These are phyloP conservation scores for Myiozetetes cayanensis DNA, from an alignment of 2,113 vertebrate genomes.

Conservation along the genomic window DNA sequence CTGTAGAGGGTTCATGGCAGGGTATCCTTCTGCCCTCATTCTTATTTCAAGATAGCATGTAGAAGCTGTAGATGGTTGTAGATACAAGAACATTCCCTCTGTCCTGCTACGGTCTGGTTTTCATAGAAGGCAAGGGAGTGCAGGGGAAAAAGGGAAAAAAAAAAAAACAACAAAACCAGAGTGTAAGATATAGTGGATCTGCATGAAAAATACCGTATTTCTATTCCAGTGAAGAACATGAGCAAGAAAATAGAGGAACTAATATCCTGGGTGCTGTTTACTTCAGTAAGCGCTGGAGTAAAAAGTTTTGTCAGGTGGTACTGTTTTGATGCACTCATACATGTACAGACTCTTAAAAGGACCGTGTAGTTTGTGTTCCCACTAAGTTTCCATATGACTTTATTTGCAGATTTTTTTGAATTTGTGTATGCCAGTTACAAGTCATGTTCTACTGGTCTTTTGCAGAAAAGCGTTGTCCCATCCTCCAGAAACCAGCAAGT, in stretches of 20 bases:
- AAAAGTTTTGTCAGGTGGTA: not conserved
- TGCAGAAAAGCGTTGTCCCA: slow-evolving; percentile 84
- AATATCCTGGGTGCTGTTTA: not conserved
- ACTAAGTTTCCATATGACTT: not conserved
- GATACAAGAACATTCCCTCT: not conserved
- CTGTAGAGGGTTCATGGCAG: not conserved
- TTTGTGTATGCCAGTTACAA: not conserved
- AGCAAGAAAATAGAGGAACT: not conserved
- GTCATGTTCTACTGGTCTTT: not conserved
- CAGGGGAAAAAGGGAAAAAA: not conserved
- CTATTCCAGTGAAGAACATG: not conserved
- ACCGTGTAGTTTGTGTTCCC: not conserved
- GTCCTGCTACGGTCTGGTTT: not conserved
- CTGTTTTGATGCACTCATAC: not conserved
- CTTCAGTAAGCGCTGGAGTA: not conserved
- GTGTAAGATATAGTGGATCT: not conserved
- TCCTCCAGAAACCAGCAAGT: slow-evolving; percentile 75
- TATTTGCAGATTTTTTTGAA: not conserved
- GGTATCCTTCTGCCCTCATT: not conserved
- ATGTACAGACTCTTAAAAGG: not conserved
- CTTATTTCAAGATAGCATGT: not conserved
- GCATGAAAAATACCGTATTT: not conserved
- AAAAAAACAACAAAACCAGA: not conserved
- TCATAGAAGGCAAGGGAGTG: not conserved
- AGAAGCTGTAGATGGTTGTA: not conserved